Base-by-base conservation (phyloP, 2,888 invertebrate species). In the Drosophila rubida region DNA sequence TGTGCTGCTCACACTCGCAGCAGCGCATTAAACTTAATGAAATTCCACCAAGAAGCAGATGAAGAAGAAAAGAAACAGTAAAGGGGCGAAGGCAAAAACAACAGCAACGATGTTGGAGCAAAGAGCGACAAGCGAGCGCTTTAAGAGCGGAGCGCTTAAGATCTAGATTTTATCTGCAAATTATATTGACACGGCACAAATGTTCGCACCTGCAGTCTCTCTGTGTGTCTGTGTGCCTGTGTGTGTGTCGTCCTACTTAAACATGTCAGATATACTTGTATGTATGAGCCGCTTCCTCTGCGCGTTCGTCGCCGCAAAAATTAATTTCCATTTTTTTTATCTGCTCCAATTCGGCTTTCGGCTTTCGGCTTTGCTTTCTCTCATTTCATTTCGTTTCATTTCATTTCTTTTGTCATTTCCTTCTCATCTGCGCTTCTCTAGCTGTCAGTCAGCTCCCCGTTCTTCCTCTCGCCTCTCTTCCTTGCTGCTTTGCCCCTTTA, bases 241-340 rank as follows among this genome's bases (percentile, higher is more conserved):
- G 48, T 48, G 32, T 11, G 39, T 16, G 42, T 22, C 55, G 54
- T 25, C 55, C 65, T 53, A 46, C 44, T 55, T 35, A 62, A 63
- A 49, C 37, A 60, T 41, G 19, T 23, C 19, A 39, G 39, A 30
- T 14, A 32, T 14, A n/a, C n/a, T n/a, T n/a, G n/a, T n/a, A n/a
- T n/a, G n/a, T n/a, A 13, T 22, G n/a, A 7, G 16, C 13, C 6
- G 4, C 37, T 11, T 6, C 30, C 4, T 5, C 39, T 9, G n/a
- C 1, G 46, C 50, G 59, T 16, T 62, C 44, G 41, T 32, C 53
- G 68, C 88, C 79, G 65, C 88, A 88, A 80, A 88, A 87, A 88
- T 88, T 87, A 87, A 87, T 88, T 87, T 83, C 75, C 73, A 74
- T 86, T 88, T 78, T 32, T 19, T 71, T 71, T 73, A 75, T 76